Percentiles rank a stretch among this genome's conserved stretches.
phyloP scores from a whole-genome alignment of 2,888 invertebrate genomes.

The Phoenoteleia sp. region DNA sequence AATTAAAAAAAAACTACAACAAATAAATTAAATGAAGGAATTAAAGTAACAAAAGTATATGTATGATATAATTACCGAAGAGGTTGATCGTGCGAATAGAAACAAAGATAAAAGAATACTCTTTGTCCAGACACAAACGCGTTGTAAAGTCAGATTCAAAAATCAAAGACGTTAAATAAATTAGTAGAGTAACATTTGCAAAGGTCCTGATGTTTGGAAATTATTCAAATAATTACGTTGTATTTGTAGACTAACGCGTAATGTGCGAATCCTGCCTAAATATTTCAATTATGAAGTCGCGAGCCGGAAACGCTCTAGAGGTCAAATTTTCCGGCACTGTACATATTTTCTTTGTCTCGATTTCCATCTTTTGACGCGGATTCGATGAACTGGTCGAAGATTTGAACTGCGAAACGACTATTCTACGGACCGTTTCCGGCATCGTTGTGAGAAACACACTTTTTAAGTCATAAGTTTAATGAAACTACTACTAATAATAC shows the following conservation, averaged over 20 bases:
- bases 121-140: conserved; percentile 77
- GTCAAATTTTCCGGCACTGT: conserved; percentile 37
- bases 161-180: conserved; percentile 65
- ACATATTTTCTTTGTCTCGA: conserved; percentile 53
- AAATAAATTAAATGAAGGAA: conserved; percentile 40
- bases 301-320: conserved; percentile 75
- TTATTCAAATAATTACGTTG: conserved; percentile 64
- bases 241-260: conserved; percentile 68
- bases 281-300: conserved; percentile 67
- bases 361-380: conserved; percentile 24
- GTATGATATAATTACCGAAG: conserved; percentile 76
- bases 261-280: conserved; percentile 73
- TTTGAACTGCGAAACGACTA: background rate
- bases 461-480: conserved; percentile 83
- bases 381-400: conserved; percentile 16
- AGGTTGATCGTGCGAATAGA: conserved; percentile 78
- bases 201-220: conserved; percentile 38
- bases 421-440: conserved; percentile 80
- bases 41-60: conserved; percentile 65
- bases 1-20: conserved; percentile 26
- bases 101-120: conserved; percentile 64
- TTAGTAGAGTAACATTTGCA: conserved; percentile 61
- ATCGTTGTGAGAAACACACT: conserved; percentile 76
- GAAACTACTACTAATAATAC: conserved; percentile 79
- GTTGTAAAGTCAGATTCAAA: conserved; percentile 69